phyloP scores from a whole-genome alignment of 2,797 vertebrate species.

The Smutsia temminckii region DNA sequence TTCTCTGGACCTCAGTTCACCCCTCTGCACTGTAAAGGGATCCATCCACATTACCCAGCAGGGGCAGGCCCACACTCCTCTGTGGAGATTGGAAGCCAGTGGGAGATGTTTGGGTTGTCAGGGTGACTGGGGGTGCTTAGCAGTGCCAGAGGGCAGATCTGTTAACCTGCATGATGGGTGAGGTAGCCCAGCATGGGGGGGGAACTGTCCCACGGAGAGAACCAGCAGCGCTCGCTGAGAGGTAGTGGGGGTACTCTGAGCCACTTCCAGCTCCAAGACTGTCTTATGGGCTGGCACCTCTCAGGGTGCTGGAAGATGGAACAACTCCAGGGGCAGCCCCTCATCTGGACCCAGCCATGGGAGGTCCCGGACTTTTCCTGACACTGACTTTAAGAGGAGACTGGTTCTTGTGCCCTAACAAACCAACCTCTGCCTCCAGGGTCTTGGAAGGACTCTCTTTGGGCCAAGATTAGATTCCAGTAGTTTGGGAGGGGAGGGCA shows the following conservation, averaged over 20 bases:
- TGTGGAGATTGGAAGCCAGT: neutral
- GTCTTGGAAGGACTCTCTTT: neutral
- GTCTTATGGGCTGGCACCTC: neutral
- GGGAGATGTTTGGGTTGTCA: constrained; percentile 8
- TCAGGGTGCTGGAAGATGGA: neutral
- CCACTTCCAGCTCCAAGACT: fast-evolving
- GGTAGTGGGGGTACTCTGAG: neutral
- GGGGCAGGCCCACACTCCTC: neutral
- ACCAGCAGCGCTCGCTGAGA: neutral
- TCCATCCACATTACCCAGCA: neutral
- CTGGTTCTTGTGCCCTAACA: neutral
- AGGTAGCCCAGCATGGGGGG: neutral
- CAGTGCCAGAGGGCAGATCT: neutral
- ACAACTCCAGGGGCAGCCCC: neutral
- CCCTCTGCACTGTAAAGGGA: neutral
- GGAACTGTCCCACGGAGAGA: neutral
- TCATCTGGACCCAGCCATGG: neutral
- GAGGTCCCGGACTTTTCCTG: neutral
- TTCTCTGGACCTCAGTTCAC: neutral
- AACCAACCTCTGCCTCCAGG: neutral
- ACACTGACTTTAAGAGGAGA: neutral
- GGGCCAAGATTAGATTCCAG: neutral
- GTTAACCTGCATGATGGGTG: neutral
- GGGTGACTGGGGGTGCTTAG: neutral
- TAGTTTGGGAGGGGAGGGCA: neutral